Percentiles rank a stretch among this genome's conserved stretches.
These are phyloP conservation scores for Syngnathus typhle DNA, from an alignment of 2,113 vertebrate genomes.

Conservation along the genomic window DNA sequence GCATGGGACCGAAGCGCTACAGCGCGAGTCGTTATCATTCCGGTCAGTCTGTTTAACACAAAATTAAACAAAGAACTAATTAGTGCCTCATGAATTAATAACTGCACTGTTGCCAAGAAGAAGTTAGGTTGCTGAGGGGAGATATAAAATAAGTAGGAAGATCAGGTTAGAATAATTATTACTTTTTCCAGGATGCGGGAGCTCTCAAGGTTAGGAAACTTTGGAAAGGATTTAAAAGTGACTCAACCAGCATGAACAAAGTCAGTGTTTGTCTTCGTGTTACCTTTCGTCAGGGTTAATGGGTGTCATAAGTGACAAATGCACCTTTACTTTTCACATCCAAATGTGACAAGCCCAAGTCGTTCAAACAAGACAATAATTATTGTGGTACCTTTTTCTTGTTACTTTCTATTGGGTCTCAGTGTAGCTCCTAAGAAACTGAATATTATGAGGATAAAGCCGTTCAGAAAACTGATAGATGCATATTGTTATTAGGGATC, in stretches of 20 bases:
- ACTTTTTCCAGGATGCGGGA: slow-evolving; percentile 67
- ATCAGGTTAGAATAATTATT: slow-evolving; percentile 82
- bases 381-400: too few relatives aligned
- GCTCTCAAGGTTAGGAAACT: slow-evolving; percentile 79
- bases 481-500: too few relatives aligned
- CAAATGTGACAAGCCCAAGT: neutral
- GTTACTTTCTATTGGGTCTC: too few relatives aligned
- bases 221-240: slow-evolving; percentile 67
- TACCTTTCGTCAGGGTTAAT: slow-evolving; percentile 43
- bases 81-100: slow-evolving; percentile 99
- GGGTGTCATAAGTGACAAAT: slow-evolving; percentile 30
- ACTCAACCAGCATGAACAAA: slow-evolving; percentile 60
- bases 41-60: slow-evolving; percentile 99
- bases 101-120: slow-evolving; percentile 98
- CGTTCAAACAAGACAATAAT: too few relatives aligned
- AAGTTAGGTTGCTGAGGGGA: slow-evolving; percentile 96
- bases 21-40: slow-evolving; percentile 99
- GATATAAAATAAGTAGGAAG: slow-evolving; percentile 96
- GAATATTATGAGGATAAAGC: neutral
- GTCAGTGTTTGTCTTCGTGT: slow-evolving; percentile 39
- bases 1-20: slow-evolving; percentile 95
- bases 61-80: slow-evolving; percentile 99
- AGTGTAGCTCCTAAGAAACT: too few relatives aligned
- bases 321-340: slow-evolving; percentile 25
- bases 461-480: neutral